A percentile compares a stretch with the other conserved stretches of the same genome.
These are phyloP conservation scores for Caenorhabditis macrosperma DNA, from an alignment of 2,888 invertebrate genomes.

Conservation along the genomic window DNA sequence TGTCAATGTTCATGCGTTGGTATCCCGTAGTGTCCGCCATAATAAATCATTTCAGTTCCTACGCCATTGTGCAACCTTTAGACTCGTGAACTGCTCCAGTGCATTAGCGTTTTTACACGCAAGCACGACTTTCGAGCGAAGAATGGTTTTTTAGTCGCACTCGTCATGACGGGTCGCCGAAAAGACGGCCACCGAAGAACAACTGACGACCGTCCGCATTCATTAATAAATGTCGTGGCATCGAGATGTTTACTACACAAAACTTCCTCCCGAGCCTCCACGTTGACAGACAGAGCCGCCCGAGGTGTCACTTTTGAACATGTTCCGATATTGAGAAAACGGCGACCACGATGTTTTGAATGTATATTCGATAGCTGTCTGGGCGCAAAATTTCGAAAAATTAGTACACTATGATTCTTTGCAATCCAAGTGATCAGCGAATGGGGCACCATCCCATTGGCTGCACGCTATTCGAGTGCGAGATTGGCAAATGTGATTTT, in stretches of 20 bases:
- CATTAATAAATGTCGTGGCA: slow-evolving; percentile 58
- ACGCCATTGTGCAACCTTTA: slow-evolving; percentile 21
- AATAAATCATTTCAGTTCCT: neutral
- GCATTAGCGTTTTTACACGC: slow-evolving; percentile 45
- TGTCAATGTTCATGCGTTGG: slow-evolving; percentile 1
- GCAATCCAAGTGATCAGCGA: slow-evolving; percentile 23
- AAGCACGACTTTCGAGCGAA: slow-evolving; percentile 21
- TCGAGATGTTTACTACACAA: slow-evolving; percentile 54
- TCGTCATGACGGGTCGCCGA: slow-evolving; percentile 45
- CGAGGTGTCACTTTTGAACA: slow-evolving; percentile 41
- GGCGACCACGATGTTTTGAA: no score
- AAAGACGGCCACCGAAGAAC: slow-evolving; percentile 39
- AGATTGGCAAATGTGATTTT: slow-evolving; percentile 57
- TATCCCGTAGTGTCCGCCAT: neutral
- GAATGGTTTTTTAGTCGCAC: slow-evolving; percentile 51
- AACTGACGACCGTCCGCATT: slow-evolving; percentile 55
- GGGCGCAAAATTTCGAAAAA: neutral
- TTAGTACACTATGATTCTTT: slow-evolving; percentile 17
- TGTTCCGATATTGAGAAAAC: neutral
- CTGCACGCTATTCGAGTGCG: slow-evolving; percentile 33
- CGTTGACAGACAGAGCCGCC: slow-evolving; percentile 43
- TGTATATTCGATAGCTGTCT: neutral
- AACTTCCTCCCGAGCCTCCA: slow-evolving; percentile 1
- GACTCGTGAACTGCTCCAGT: slow-evolving; percentile 8
- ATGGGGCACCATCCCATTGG: slow-evolving; percentile 37